Base-by-base conservation (phyloP, 2,113 vertebrate genomes). In the Aspiorhynchus laticeps region DNA sequence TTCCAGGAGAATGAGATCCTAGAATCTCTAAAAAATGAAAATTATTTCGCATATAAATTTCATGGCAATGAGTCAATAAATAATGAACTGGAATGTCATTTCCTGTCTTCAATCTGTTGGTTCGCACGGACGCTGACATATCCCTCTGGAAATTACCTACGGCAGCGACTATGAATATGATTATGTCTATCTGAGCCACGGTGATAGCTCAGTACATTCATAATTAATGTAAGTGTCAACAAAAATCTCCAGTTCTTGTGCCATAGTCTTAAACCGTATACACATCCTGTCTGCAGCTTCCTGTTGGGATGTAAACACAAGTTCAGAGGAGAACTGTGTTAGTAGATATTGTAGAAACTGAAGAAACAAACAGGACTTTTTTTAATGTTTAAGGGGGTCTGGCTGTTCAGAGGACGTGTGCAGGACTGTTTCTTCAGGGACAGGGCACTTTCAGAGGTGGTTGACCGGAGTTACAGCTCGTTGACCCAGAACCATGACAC, bases 81-180 rank as follows among this genome's bases (percentile, higher is more conserved):
- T 94, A 91, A 95, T 93, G 89, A 93, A 87, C 91, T 24, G 74
- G 87, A 94, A 94, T 94, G 92, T 91, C 91, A 87, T n/a, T 80
- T 91, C 89, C 90, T 90, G 92, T 92, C 84, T 91, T 95, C 92
- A 91, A 91, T 94, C 92, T 92, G 86, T 78, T 79, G 75, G 85
- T 87, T 85, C 87, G 59, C 86, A 79, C 51, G 84, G 89, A 82
- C 88, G 88, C 91, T 87, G 90, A 86, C 93, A 91, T 91, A 87
- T 88, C 89, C 36, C 86, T 87, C 88, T 90, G 90, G 80, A 93
- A 94, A 95, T 94, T 90, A 92, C 89, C 91, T 88, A 87, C 85
- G 90, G 92, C 89, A 36, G 78, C 56, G 51, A 87, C 93, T 93
- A 93, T 94, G 93, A 94, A 94, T 95, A 94, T 89, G 90, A 94